phyloP scores from a whole-genome alignment of 1,140 invertebrate genomes.

The Bombus superbus region DNA sequence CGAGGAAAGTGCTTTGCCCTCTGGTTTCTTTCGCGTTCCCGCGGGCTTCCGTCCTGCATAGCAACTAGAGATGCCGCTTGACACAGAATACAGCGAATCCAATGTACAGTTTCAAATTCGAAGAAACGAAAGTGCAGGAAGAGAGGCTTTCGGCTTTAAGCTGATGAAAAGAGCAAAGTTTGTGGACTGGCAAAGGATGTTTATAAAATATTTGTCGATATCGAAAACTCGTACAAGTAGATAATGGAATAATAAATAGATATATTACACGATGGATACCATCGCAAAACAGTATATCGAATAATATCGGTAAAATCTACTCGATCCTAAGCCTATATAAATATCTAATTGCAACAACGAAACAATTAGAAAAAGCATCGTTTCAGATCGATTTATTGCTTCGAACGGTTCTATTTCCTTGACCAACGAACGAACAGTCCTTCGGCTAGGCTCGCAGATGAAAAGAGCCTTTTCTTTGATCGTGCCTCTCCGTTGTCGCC shows the following conservation, averaged over 20 bases:
- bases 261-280: too few species aligned
- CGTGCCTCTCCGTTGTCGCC: not conserved
- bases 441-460: not conserved
- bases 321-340: too few species aligned
- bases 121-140: slow-evolving; percentile 1
- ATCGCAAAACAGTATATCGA: too few species aligned
- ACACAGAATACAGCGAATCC: not conserved
- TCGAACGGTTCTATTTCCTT: not conserved
- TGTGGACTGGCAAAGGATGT: not conserved
- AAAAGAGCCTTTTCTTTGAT: not conserved
- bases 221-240: too few species aligned
- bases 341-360: not conserved
- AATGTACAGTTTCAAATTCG: not conserved
- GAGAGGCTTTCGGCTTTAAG: not conserved
- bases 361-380: not conserved
- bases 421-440: not conserved
- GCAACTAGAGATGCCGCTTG: not conserved
- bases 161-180: not conserved
- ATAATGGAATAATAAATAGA: too few species aligned
- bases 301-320: not conserved
- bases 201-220: too few species aligned
- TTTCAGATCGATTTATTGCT: not conserved
- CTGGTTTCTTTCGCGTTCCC: slow-evolving; percentile 13
- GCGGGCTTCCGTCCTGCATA: not conserved
- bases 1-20: slow-evolving; percentile 36